These are phyloP conservation scores for Synergus gifuensis DNA, from an alignment of 2,888 invertebrate species.

Conservation along the genomic window DNA sequence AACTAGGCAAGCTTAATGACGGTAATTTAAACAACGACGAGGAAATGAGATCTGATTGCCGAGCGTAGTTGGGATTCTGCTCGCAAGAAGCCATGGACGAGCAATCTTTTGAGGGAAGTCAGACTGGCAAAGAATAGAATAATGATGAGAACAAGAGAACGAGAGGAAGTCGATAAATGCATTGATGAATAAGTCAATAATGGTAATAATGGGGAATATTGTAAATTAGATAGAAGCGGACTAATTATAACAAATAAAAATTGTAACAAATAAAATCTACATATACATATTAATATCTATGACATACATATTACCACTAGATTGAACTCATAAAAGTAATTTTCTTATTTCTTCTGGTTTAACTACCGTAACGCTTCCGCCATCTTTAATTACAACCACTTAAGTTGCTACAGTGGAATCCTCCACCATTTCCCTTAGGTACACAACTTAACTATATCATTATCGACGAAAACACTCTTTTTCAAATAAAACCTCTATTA, in stretches of 20 bases:
- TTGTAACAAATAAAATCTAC: not conserved
- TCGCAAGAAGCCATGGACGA: slow-evolving; percentile 42
- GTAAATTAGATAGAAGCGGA: not conserved
- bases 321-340: too few species aligned
- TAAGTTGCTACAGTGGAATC: slow-evolving; percentile 57
- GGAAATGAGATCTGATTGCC: slow-evolving; percentile 60
- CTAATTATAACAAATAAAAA: not conserved
- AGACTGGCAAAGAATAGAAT: not conserved
- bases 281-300: too few species aligned
- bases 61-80: slow-evolving; percentile 50
- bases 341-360: too few species aligned
- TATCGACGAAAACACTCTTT: too few species aligned
- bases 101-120: slow-evolving; percentile 47
- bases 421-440: slow-evolving; percentile 52
- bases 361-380: slow-evolving; percentile 42
- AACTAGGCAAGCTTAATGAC: slow-evolving; percentile 57
- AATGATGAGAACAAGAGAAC: not conserved
- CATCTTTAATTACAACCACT: slow-evolving; percentile 72
- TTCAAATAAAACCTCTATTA: too few species aligned
- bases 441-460: slow-evolving; percentile 50
- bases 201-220: not conserved
- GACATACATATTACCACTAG: too few species aligned
- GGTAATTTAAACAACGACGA: slow-evolving; percentile 61
- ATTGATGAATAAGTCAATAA: slow-evolving; percentile 8
- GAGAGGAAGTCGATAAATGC: not conserved